Evolutionary conservation across 2,888 invertebrate genomes (phyloP).

Genomic region (Hemithea aestivaria): DNA sequence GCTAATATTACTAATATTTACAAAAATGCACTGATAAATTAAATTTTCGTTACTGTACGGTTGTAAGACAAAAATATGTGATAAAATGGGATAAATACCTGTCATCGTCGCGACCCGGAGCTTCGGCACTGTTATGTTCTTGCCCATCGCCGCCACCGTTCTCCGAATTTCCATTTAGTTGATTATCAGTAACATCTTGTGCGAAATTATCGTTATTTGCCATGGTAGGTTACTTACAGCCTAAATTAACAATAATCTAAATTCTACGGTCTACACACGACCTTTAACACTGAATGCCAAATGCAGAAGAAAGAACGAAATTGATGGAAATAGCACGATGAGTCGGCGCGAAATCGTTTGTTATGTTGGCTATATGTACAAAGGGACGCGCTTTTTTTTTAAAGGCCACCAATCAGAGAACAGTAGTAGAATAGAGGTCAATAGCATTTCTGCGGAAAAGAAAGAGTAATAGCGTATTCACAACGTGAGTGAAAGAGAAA

Average conservation of each 20-base stretch:
- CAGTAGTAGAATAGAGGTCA: conserved; percentile 49
- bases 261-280: conserved; percentile 68
- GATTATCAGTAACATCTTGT: conserved; percentile 86
- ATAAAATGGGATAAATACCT: conserved; percentile 73
- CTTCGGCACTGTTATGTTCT: conserved; percentile 87
- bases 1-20: conserved; percentile 23
- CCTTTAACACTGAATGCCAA: conserved; percentile 75
- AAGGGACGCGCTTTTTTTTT: conserved; percentile 50
- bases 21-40: conserved; percentile 3
- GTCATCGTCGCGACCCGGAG: conserved; percentile 89
- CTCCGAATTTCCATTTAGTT: conserved; percentile 80
- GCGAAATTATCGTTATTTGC: conserved; percentile 89
- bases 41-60: background rate
- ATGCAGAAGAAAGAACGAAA: conserved; percentile 73
- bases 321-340: conserved; percentile 39
- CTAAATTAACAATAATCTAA: conserved; percentile 76
- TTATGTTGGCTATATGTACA: conserved; percentile 46
- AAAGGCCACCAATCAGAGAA: conserved; percentile 48
- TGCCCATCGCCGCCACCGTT: conserved; percentile 84
- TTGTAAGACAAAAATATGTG: background rate
- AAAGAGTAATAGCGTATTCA: conserved; percentile 33
- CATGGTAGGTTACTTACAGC: conserved; percentile 77
- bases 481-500: conserved; percentile 37
- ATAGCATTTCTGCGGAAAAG: conserved; percentile 47
- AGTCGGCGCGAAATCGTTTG: conserved; percentile 57